phyloP scores from a whole-genome alignment of 53 echinoderm and acorn worm genomes.

The Zoroaster sp. region DNA sequence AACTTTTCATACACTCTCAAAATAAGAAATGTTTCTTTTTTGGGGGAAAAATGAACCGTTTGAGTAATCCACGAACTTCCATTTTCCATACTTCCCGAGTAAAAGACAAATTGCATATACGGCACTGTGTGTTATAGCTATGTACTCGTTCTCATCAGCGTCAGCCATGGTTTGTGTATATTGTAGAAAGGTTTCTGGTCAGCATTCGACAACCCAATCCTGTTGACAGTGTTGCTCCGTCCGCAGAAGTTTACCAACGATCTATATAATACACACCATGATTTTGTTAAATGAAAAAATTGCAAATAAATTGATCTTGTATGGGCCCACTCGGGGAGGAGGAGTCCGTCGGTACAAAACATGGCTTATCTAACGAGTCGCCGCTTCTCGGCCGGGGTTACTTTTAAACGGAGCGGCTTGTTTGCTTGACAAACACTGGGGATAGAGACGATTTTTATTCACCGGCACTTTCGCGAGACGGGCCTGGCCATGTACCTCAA shows the following conservation, averaged over 20 bases:
- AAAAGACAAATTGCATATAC: no score
- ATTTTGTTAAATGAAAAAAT: not conserved
- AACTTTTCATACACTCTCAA: no score
- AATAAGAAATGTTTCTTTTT: no score
- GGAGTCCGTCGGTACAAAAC: not conserved
- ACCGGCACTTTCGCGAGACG: constrained; percentile 39
- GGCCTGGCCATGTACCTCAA: not conserved
- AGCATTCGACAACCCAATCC: not conserved
- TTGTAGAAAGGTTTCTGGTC: not conserved
- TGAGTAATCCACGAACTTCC: no score
- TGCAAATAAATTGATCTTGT: constrained; percentile 34
- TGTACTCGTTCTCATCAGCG: no score
- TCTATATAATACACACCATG: not conserved
- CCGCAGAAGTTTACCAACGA: not conserved
- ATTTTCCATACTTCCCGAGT: no score
- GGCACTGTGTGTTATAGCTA: no score
- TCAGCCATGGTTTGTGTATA: not conserved
- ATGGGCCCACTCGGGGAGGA: not conserved
- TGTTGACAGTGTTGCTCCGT: no score
- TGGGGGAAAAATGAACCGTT: no score
- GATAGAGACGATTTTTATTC: not conserved
- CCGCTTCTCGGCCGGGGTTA: not conserved
- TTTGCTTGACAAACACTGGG: constrained; percentile 31
- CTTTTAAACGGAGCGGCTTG: not conserved
- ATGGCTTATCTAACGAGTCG: not conserved